Base-by-base conservation (phyloP, 2,888 invertebrate species). In the Pammene fasciana region DNA sequence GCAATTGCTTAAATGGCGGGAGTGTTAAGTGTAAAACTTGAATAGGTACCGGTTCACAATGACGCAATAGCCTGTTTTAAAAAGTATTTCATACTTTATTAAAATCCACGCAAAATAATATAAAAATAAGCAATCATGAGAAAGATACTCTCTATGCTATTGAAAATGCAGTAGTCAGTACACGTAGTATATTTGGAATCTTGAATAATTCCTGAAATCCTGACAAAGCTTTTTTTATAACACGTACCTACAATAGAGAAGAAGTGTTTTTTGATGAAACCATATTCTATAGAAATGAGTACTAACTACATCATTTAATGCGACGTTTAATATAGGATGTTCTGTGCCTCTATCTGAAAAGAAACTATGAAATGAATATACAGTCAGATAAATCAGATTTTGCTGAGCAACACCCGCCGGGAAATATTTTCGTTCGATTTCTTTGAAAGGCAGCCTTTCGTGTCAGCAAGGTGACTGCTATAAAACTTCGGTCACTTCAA, bases 391-490 rank as follows among this genome's bases (percentile, higher is more conserved):
- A 50, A 61, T 50, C 13, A 16, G 16, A 61, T 50, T 61, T 50
- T 36, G 34, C 61, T 50, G 38, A 38, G 61, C 18, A 38, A 38
- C 11, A 14, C 18, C 8, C 11, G 46, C n/a, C 5, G 48, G 7
- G 26, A 14, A 6, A 26, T 41, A n/a, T 62, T 43, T 50, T 34
- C 50, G 36, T 61, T 38, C 16, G 11, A 26, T 36, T 56, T 43
- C 38, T 26, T 48, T 11, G 14, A 26, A 10, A 43, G 11, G 11
- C 43, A 46, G 43, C 11, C 48, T 43, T 18, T 64, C 36, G 62
- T 26, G 57, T 18, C 18, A 59, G 57, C 55, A 50, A 61, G 70
- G 70, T 65, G 59, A 70, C 65, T 36, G 61, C 55, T 41, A 65
- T 48, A 34, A 52, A 57, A 48, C 26, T 18, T 18, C 18, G 50